Evolutionary conservation across 2,113 vertebrate genomes (phyloP).

Genomic region (Marcusenius ussheri): DNA sequence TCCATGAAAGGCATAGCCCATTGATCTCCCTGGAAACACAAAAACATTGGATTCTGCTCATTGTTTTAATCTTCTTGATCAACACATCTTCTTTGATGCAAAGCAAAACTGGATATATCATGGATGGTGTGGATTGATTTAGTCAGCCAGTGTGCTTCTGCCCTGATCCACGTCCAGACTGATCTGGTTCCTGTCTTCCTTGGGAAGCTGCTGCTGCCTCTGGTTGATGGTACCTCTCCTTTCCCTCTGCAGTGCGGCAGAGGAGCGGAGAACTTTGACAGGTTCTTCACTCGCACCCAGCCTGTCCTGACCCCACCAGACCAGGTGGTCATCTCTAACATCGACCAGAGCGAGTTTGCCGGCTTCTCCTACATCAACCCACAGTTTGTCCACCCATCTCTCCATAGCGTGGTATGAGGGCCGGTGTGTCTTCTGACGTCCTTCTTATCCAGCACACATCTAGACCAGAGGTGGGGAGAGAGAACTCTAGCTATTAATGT

Average conservation of each 20-base stretch:
- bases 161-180: not conserved
- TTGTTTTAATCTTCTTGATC: not conserved
- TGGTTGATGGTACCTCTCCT: not conserved
- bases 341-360: slow-evolving; percentile 94
- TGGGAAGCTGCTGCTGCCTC: not conserved
- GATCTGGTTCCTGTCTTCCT: not conserved
- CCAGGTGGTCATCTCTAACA: slow-evolving; percentile 95
- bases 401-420: slow-evolving; percentile 79
- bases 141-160: not conserved
- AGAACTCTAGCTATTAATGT: not conserved
- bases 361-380: slow-evolving; percentile 94
- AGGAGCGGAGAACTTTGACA: slow-evolving; percentile 96
- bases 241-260: slow-evolving; percentile 77
- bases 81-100: not conserved
- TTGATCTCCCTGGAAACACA: not conserved
- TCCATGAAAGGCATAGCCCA: not conserved
- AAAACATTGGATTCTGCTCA: not conserved
- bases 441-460: not conserved
- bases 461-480: not conserved
- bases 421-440: not conserved
- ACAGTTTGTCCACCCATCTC: slow-evolving; percentile 77
- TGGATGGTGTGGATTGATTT: not conserved
- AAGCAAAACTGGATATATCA: not conserved
- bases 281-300: slow-evolving; percentile 93
- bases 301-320: slow-evolving; percentile 91